Base-by-base conservation (phyloP, 2,113 vertebrate species). In the Strix uralensis region DNA sequence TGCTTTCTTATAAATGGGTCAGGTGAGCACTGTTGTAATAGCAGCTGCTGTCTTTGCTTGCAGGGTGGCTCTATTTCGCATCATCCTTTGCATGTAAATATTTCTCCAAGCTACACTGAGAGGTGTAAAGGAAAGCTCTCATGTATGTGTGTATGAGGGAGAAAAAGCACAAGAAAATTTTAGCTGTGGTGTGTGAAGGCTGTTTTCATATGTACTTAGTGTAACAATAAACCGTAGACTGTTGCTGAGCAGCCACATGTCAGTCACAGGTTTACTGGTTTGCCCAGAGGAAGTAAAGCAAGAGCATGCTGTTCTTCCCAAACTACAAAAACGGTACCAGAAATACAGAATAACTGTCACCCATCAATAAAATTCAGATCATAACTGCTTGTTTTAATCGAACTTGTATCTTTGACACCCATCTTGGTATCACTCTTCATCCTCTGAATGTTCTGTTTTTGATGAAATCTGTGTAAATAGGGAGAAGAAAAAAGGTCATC, bases 201-300 rank as follows among this genome's bases (percentile, higher is more conserved):
- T 73, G 59, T 57, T 81, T 83, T 29, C 4, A 3, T 42, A 10
- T 0, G 0, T 8, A 3, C 12, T 46, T 14, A 21, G 38, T 0
- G 4, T 18, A 62, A 17, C 40, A 72, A 69, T 23, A 42, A 93
- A 36, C 57, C 1, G 10, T 19, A 46, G 36, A 4, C 26, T 66
- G 63, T 17, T 86, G n/a, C 44, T 89, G 59, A 40, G 30, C n/a
- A 74, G 51, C n/a, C 10, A 1, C 19, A 29, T 91, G 67, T 34
- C 66, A 20, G 22, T 88, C 80, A 26, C 34, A 38, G 58, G 9
- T 59, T 88, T 86, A 34, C 62, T 69, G 54, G 23, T 73, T 81
- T 96, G 51, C 30, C 72, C 1, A 0, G 29, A 57, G 32, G 29
- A 42, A 65, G 17, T 52, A 42, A 88, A 80, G 29, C 23, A 26